Evolutionary conservation across 2,797 vertebrate genomes (phyloP), one percentile per base, ranked within the genome.

Genomic region (Cyprinella venusta): DNA sequence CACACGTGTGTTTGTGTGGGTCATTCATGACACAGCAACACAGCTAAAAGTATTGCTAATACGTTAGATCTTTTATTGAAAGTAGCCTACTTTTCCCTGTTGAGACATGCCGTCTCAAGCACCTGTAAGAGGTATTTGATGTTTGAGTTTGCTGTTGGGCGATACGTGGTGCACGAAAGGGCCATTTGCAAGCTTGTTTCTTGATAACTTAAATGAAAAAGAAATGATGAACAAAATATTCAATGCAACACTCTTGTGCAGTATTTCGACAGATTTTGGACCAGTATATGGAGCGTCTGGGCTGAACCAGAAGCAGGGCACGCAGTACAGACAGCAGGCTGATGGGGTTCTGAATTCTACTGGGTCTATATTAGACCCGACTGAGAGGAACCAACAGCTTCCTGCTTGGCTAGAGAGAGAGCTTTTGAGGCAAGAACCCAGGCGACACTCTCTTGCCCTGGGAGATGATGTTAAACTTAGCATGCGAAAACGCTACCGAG

Each of bases 351-450:
- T 54, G 54, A 18, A 13, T 8, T 48, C 74, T 54, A 10, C 36
- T 42, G 61, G 75, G 19, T 59, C 48, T 9, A 54, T 74, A 4
- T 61, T 64, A 42, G 79, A 26, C 8, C 6, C 1, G 54, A 63
- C 40, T 12, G 71, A 68, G 71, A 82, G 69, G 12, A 82, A 16
- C 69, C 65, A n/a, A 30, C 72, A 89, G 30, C 88, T 88, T 64
- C 91, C 88, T 0, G 86, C 90, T 63, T 93, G 93, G 93, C 64
- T 95, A 80, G 79, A 91, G 84, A 85, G 78, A 86, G 94, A 94
- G 70, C 81, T 91, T 36, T 86, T 94, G 78, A 94, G 87, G 50
- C 69, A 86, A 48, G 90, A 91, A 69, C 85, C 87, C 79, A 89
- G 86, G 68, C 88, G 91, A 70, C 93, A 92, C 83, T 94, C 92